Conservation (phyloP, 2,113 vertebrate genomes). For the Chlorocebus sabaeus region DNA sequence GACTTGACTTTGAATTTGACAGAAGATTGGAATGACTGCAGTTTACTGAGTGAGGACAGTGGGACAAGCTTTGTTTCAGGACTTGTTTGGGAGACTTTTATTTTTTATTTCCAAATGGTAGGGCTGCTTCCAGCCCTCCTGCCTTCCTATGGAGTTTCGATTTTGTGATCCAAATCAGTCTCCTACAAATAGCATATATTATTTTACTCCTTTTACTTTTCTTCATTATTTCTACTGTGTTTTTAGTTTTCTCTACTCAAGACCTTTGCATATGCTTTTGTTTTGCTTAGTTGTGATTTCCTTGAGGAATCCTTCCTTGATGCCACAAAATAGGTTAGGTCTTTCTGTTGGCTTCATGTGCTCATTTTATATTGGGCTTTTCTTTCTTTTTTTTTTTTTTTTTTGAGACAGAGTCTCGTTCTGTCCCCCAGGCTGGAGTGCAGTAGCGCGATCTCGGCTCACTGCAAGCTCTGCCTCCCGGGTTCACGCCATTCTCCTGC, state of each 20-base stretch:
- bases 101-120: background rate
- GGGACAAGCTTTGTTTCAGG: background rate
- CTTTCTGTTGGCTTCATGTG: background rate
- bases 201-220: background rate
- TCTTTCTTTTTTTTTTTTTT: background rate
- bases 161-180: background rate
- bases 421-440: too few relatives aligned
- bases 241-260: background rate
- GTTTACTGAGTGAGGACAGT: background rate
- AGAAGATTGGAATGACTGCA: background rate
- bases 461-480: too few relatives aligned
- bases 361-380: background rate
- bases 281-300: background rate
- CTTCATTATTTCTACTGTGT: background rate
- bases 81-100: background rate
- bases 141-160: background rate
- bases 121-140: background rate
- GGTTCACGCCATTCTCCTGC: too few relatives aligned
- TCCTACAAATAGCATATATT: background rate
- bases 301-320: background rate
- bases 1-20: background rate
- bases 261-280: background rate
- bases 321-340: background rate
- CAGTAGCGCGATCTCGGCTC: too few relatives aligned
- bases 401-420: too few relatives aligned